Evolutionary conservation across 2,797 vertebrate genomes (phyloP).

Genomic region (Otus scops): DNA sequence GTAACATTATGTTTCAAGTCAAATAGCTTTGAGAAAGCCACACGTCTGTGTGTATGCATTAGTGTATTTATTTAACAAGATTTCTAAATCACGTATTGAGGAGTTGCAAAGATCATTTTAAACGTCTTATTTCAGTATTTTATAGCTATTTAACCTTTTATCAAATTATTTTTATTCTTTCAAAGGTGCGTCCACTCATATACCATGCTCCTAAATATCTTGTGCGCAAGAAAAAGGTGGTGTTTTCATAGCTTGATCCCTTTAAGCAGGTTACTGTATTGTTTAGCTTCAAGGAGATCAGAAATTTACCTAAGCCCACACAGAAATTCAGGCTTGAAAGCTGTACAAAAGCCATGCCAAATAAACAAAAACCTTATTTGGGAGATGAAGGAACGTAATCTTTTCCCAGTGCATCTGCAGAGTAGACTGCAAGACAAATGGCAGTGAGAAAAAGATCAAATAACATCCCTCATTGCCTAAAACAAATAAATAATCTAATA

Average conservation of each 20-base stretch:
- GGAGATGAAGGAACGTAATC: neutral
- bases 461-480: neutral
- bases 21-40: neutral
- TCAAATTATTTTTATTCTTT: neutral
- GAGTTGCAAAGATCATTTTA: neutral
- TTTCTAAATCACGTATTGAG: neutral
- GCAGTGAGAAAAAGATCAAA: constrained; percentile 19
- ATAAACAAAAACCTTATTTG: constrained; percentile 21
- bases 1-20: neutral
- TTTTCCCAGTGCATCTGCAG: neutral
- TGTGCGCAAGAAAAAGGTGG: neutral
- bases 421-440: neutral
- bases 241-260: constrained; percentile 9
- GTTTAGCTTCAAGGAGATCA: neutral
- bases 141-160: neutral
- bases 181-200: neutral
- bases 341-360: constrained; percentile 21
- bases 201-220: neutral
- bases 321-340: constrained; percentile 21
- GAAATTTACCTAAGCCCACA: constrained; percentile 25
- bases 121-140: neutral
- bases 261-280: constrained; percentile 8
- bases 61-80: neutral
- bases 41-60: accelerated
- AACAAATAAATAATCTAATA: constrained; percentile 47